Conservation (phyloP, 2,888 invertebrate species). For the Athalia rosae region DNA sequence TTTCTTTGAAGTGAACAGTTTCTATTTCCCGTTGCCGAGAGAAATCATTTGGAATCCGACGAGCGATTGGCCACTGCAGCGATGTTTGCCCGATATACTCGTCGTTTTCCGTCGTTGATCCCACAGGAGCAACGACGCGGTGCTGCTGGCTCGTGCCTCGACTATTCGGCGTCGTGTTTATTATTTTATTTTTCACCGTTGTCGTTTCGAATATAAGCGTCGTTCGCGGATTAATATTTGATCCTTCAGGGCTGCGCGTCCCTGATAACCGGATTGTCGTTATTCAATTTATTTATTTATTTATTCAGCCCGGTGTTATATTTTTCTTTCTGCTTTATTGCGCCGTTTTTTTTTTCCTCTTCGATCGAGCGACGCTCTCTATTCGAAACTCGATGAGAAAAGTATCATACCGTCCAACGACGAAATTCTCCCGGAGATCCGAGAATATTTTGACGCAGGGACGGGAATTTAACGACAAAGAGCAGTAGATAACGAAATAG, state of each 20-base stretch:
- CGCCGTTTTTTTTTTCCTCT: background rate
- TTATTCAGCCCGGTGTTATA: background rate
- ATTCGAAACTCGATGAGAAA: too few relatives aligned
- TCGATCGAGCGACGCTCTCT: too few relatives aligned
- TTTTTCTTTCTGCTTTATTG: background rate
- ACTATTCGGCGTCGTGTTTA: background rate
- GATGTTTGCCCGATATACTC: background rate
- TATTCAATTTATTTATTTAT: conserved; percentile 27
- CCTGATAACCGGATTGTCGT: conserved; percentile 17
- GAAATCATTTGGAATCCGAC: background rate
- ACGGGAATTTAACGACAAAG: too few relatives aligned
- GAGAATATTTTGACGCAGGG: too few relatives aligned
- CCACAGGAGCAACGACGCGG: background rate
- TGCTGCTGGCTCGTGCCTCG: background rate
- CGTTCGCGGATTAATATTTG: conserved; percentile 20
- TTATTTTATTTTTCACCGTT: background rate
- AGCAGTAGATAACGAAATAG: too few relatives aligned
- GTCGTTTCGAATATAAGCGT: conserved; percentile 4
- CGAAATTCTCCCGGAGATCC: too few relatives aligned
- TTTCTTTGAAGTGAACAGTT: too few relatives aligned
- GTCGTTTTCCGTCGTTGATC: background rate
- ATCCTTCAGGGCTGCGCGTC: conserved; percentile 5
- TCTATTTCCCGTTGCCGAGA: too few relatives aligned
- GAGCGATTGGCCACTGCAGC: background rate
- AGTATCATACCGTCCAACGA: too few relatives aligned